Evolutionary conservation across 2,797 vertebrate genomes (phyloP), one percentile per base, ranked within the genome.

Genomic region (Crenuchus spilurus): DNA sequence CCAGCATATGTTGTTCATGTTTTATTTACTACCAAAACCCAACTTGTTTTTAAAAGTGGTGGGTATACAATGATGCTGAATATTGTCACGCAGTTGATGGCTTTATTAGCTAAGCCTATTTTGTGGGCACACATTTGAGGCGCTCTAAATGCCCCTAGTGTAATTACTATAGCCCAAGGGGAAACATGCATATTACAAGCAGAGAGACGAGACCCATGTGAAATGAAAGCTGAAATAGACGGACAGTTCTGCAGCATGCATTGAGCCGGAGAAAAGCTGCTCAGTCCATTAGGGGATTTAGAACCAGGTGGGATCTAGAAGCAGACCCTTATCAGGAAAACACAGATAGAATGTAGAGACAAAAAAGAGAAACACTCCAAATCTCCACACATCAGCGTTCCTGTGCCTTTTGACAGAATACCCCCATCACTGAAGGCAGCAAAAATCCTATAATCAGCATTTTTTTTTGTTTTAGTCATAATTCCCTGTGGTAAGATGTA

Each of bases 251-350:
- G 74, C 54, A 84, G 73, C 52, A 72, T 75, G 82, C 87, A 82
- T 49, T 80, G 81, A 86, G 78, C 55, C 84, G 79, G 83, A 87
- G 82, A 77, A 78, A 67, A 41, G 16, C 18, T 57, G 83, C 75
- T 78, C 63, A 64, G 62, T 80, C 78, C 88, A 72, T 87, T 49
- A 80, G 84, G 75, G 87, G 74, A 86, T 86, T 86, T 70, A 24
- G 57, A 83, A 75, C 85, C 60, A 65, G 44, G 70, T 68, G 49
- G 69, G 44, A 42, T 55, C 28, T 6, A 10, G 13, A 22, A 60
- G 61, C 39, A 46, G 52, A 24, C 20, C 24, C 54, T 80, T 60
- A 78, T 78, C 82, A 63, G 71, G 48, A 68, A 60, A 60, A 75
- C 58, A 20, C 64, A 73, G 60, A 67, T 26, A 3, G 10, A 52